phyloP scores from a whole-genome alignment of 2,888 invertebrate species.

The Synanthedon andrenaeformis region DNA sequence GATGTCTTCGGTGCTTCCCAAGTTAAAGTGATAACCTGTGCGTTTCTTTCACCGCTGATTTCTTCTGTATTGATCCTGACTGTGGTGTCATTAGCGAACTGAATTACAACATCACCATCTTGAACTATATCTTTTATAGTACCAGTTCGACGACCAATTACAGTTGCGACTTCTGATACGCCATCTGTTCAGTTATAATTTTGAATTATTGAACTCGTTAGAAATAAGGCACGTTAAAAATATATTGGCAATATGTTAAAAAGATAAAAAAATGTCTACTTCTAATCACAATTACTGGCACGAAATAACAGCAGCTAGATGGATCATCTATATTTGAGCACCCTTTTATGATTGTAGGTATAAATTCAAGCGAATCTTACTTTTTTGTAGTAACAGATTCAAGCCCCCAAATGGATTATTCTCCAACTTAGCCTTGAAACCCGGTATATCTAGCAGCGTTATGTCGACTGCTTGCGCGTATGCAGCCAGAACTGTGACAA shows the following conservation, averaged over 20 bases:
- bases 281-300: too few species aligned
- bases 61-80: conserved; percentile 36
- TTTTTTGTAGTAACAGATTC: conserved; percentile 31
- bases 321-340: too few species aligned
- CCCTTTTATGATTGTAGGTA: too few species aligned
- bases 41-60: conserved; percentile 23
- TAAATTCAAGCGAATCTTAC: conserved; percentile 20
- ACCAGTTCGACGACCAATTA: conserved; percentile 42
- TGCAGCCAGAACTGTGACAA: conserved; percentile 15
- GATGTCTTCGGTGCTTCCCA: conserved; percentile 40
- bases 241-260: too few species aligned
- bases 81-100: conserved; percentile 39
- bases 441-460: conserved; percentile 23
- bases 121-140: conserved; percentile 36
- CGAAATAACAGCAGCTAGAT: too few species aligned
- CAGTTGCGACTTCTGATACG: conserved; percentile 35
- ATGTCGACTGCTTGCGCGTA: conserved; percentile 27
- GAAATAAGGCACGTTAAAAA: too few species aligned
- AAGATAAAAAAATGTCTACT: too few species aligned
- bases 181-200: conserved; percentile 19
- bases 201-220: not conserved
- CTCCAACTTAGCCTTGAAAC: conserved; percentile 24
- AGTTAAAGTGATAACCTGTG: conserved; percentile 35
- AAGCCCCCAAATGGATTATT: conserved; percentile 36
- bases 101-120: conserved; percentile 39